A percentile compares a stretch with the other conserved stretches of the same genome.
These are phyloP conservation scores for Zosterops pallidus DNA, from an alignment of 2,113 vertebrate genomes.

Conservation along the genomic window DNA sequence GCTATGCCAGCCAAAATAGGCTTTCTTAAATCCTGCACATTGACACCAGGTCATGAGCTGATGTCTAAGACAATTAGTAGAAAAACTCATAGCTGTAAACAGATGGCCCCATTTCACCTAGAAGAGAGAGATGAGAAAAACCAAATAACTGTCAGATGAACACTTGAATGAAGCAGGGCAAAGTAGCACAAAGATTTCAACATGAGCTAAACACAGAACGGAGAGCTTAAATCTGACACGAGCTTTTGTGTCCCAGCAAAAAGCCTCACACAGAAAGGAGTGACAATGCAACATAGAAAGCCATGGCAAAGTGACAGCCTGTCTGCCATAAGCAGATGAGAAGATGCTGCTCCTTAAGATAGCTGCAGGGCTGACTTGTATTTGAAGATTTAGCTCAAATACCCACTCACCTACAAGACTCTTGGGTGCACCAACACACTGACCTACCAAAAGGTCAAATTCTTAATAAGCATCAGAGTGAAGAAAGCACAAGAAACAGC, in stretches of 20 bases:
- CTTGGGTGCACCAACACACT: background rate
- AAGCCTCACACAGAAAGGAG: background rate
- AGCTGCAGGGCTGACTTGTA: background rate
- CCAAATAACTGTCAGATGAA: background rate
- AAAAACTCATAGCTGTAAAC: background rate
- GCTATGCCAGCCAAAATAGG: constrained; percentile 42
- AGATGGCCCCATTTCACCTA: background rate
- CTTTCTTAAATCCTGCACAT: background rate
- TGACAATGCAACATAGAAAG: background rate
- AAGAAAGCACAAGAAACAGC: constrained; percentile 33
- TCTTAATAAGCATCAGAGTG: constrained; percentile 58
- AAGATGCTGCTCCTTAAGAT: background rate
- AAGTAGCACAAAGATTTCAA: background rate
- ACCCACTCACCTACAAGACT: background rate
- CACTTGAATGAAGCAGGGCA: background rate
- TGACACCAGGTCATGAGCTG: background rate
- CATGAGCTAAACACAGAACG: background rate
- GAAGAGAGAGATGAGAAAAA: background rate
- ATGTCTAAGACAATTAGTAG: background rate
- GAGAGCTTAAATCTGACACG: background rate
- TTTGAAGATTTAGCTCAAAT: background rate
- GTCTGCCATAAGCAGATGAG: background rate
- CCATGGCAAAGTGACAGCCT: background rate
- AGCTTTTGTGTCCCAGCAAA: background rate
- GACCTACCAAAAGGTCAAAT: constrained; percentile 53